Evolutionary conservation across 2,113 vertebrate species (phyloP).

Genomic region (cattle (Bos taurus)): ARS-UCD2.0 NC_037357.1:60655501-60656000

Average conservation of each 20-base stretch:
- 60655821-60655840: background rate
- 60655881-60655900: background rate
- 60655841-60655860: background rate
- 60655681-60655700: background rate
- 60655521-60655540: background rate
- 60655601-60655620: background rate
- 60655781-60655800: background rate
- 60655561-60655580: background rate
- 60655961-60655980: background rate
- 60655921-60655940: background rate
- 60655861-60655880: background rate
- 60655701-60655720: background rate
- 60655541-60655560: background rate
- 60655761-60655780: background rate
- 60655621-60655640: background rate
- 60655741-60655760: background rate
- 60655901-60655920: background rate
- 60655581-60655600: background rate
- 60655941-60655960: background rate
- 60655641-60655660: background rate
- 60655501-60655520: background rate
- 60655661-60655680: background rate
- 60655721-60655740: background rate
- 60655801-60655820: background rate
- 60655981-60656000: background rate